Conservation (phyloP, 2,113 vertebrate species). For the Aviceda subcristata region DNA sequence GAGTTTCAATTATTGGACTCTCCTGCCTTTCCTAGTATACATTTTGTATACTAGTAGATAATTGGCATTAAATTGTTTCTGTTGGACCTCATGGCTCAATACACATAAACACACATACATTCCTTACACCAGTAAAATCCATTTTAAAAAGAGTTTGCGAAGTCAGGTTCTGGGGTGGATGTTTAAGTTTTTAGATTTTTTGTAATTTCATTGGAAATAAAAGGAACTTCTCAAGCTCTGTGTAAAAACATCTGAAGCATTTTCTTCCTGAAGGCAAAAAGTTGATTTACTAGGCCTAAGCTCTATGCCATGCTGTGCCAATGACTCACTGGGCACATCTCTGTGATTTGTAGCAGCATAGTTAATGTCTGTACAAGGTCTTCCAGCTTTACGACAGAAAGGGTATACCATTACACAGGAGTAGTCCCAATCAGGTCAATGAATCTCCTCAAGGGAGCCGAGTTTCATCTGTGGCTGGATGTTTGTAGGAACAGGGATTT, state of each 20-base stretch:
- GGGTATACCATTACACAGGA: not conserved
- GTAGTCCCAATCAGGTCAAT: constrained; percentile 15
- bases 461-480: not conserved
- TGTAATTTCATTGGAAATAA: not conserved
- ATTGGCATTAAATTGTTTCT: not conserved
- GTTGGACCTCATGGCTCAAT: not conserved
- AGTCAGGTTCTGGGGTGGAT: not conserved
- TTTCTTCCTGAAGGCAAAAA: not conserved
- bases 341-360: constrained; percentile 14
- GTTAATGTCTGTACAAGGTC: constrained; percentile 24
- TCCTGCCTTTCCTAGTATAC: not conserved
- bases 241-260: not conserved
- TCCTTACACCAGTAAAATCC: not conserved
- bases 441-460: constrained; percentile 24
- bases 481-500: not conserved
- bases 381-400: not conserved
- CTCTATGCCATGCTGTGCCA: not conserved
- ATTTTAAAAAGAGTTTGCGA: not conserved
- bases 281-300: constrained; percentile 1
- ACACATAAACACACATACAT: not conserved
- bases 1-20: not conserved
- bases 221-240: not conserved
- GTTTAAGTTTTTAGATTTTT: not conserved
- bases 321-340: constrained; percentile 17
- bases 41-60: not conserved